Percentiles rank a stretch among this genome's conserved stretches.
phyloP scores from a whole-genome alignment of 2,797 vertebrate species.

The Notolepis coatsorum region DNA sequence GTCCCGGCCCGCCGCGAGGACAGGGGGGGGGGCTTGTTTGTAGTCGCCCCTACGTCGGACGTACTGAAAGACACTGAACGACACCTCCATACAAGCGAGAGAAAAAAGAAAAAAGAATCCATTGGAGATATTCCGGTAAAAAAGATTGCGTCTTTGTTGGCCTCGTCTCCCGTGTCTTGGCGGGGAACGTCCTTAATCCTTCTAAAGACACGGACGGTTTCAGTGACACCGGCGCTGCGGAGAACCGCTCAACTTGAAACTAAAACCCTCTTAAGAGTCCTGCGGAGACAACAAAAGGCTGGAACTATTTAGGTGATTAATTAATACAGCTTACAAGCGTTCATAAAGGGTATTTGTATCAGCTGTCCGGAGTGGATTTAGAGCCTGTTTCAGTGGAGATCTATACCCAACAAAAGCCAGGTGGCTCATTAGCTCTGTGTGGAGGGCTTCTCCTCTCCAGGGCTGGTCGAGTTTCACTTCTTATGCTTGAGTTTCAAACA shows the following conservation, averaged over 20 bases:
- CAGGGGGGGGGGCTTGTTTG: too few relatives aligned
- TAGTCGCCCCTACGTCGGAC: slow-evolving; percentile 10
- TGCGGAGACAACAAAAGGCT: slow-evolving; percentile 60
- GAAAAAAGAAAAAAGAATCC: slow-evolving; percentile 19
- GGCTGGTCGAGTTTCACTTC: slow-evolving; percentile 79
- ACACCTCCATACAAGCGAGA: slow-evolving; percentile 49
- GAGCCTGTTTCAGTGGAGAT: slow-evolving; percentile 71
- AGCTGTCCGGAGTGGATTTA: slow-evolving; percentile 72
- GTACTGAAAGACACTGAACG: slow-evolving; percentile 18
- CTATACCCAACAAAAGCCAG: slow-evolving; percentile 79
- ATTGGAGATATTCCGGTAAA: slow-evolving; percentile 20
- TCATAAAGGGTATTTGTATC: slow-evolving; percentile 75
- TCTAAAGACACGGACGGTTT: slow-evolving; percentile 31
- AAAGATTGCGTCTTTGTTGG: slow-evolving; percentile 41
- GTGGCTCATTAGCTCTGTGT: slow-evolving; percentile 76
- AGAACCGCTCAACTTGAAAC: slow-evolving; percentile 47
- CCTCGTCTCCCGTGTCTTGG: slow-evolving; percentile 32
- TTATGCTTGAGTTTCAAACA: slow-evolving; percentile 79
- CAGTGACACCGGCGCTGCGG: slow-evolving; percentile 38
- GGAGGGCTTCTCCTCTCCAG: slow-evolving; percentile 54
- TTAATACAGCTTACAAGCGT: slow-evolving; percentile 76
- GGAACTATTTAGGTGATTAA: slow-evolving; percentile 68
- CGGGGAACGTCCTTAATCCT: slow-evolving; percentile 57
- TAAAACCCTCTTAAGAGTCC: slow-evolving; percentile 49
- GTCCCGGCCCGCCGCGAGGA: slow-evolving; percentile 22